These are phyloP conservation scores for Spea multiplicata DNA, from an alignment of 2,113 vertebrate genomes.

Conservation along the genomic window DNA sequence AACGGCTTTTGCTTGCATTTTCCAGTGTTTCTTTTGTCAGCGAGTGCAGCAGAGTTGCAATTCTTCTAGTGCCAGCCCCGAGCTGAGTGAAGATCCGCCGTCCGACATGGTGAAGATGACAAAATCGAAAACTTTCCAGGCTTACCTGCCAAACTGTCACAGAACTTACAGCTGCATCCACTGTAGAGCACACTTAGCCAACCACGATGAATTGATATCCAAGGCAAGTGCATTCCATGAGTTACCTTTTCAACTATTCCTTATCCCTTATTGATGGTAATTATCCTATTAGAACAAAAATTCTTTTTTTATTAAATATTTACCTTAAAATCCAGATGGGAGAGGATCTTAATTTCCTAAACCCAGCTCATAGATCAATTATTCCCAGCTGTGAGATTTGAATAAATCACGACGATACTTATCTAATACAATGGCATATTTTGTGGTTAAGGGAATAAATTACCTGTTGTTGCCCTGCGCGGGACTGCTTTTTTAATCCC, in stretches of 20 bases:
- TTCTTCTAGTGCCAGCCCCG: constrained; percentile 82
- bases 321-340: too few relatives aligned
- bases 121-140: constrained; percentile 98
- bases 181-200: constrained; percentile 97
- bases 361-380: too few relatives aligned
- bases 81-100: constrained; percentile 77
- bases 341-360: too few relatives aligned
- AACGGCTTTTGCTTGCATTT: constrained; percentile 92
- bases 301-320: too few relatives aligned
- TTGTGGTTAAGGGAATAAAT: too few relatives aligned
- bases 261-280: too few relatives aligned
- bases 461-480: too few relatives aligned
- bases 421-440: too few relatives aligned
- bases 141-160: constrained; percentile 92
- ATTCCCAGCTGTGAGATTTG: too few relatives aligned
- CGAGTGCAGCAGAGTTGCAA: constrained; percentile 86
- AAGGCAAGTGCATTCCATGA: constrained; percentile 66
- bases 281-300: too few relatives aligned
- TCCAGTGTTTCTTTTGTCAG: constrained; percentile 94
- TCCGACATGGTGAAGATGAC: constrained; percentile 98
- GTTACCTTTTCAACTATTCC: neutral
- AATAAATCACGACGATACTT: too few relatives aligned
- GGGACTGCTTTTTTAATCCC: too few relatives aligned
- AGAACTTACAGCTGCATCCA: constrained; percentile 98
- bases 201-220: constrained; percentile 96